These are phyloP conservation scores for Neotoxoptera formosana DNA, from an alignment of 1,140 invertebrate species.

Conservation along the genomic window DNA sequence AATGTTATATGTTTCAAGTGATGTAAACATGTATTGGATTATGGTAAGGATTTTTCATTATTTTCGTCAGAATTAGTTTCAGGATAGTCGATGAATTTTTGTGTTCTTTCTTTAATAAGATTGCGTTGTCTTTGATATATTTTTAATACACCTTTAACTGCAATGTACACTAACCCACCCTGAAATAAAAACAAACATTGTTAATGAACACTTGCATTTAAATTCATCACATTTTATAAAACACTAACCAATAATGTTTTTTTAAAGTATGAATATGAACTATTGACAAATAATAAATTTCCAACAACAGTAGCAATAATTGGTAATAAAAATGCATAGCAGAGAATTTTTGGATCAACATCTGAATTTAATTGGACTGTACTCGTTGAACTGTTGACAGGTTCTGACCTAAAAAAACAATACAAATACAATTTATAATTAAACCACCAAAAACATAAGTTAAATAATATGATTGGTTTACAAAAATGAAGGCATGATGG, in stretches of 20 bases:
- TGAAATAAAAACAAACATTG: conserved; percentile 63
- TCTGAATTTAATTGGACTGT: conserved; percentile 45
- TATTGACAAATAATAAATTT: conserved; percentile 86
- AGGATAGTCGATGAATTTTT: conserved; percentile 81
- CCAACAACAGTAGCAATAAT: conserved; percentile 93
- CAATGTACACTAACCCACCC: conserved; percentile 91
- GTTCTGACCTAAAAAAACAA: conserved; percentile 39
- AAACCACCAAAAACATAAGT: neutral
- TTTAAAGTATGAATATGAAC: conserved; percentile 85
- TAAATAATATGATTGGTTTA: conserved; percentile 64
- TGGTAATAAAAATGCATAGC: conserved; percentile 92
- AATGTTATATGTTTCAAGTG: neutral
- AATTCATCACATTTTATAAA: neutral
- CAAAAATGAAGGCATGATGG: conserved; percentile 77
- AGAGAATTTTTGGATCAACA: conserved; percentile 77
- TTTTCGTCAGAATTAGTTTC: conserved; percentile 64
- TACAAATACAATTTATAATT: neutral
- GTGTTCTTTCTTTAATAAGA: conserved; percentile 81
- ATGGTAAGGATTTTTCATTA: neutral
- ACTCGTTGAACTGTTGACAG: neutral
- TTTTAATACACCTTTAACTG: conserved; percentile 90
- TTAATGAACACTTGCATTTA: neutral
- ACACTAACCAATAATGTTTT: conserved; percentile 78
- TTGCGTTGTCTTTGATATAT: conserved; percentile 97
- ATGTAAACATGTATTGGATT: neutral